These are phyloP conservation scores for Apteryx mantelli DNA, from an alignment of 2,113 vertebrate species.

Conservation along the genomic window DNA sequence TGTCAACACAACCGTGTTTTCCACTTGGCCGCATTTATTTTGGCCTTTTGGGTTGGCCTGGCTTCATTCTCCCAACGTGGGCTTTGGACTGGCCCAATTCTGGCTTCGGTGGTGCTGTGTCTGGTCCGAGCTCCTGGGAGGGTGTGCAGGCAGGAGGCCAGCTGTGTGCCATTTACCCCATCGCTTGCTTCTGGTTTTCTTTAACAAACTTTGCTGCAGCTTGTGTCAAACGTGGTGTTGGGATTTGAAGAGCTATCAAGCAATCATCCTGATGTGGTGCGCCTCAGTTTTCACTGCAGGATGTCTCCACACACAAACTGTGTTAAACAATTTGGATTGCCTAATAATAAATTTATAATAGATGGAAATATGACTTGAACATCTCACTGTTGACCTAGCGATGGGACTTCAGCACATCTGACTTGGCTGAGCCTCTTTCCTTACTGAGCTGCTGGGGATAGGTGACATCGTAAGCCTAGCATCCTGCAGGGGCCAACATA, in stretches of 20 bases:
- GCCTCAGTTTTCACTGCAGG: not conserved
- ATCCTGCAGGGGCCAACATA: not conserved
- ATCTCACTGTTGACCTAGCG: not conserved
- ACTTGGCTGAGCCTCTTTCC: not conserved
- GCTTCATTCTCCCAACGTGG: not conserved
- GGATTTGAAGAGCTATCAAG: not conserved
- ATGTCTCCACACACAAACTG: not conserved
- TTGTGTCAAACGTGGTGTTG: not conserved
- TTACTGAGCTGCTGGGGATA: not conserved
- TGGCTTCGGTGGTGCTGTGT: not conserved
- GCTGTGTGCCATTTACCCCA: too few species aligned
- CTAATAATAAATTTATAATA: not conserved
- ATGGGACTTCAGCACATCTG: not conserved
- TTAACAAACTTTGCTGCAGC: not conserved
- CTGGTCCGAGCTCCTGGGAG: too few species aligned
- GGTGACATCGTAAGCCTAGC: not conserved
- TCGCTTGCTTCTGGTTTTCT: not conserved
- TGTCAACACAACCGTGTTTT: not conserved
- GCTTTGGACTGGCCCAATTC: not conserved
- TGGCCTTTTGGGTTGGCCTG: not conserved
- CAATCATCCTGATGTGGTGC: too few species aligned
- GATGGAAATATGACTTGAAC: not conserved
- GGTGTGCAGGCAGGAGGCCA: not conserved
- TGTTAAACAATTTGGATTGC: not conserved
- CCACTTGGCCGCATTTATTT: not conserved